A percentile compares a stretch with the other conserved stretches of the same genome.
phyloP scores from a whole-genome alignment of 2,113 vertebrate species.

The Cryptotis parvus region DNA sequence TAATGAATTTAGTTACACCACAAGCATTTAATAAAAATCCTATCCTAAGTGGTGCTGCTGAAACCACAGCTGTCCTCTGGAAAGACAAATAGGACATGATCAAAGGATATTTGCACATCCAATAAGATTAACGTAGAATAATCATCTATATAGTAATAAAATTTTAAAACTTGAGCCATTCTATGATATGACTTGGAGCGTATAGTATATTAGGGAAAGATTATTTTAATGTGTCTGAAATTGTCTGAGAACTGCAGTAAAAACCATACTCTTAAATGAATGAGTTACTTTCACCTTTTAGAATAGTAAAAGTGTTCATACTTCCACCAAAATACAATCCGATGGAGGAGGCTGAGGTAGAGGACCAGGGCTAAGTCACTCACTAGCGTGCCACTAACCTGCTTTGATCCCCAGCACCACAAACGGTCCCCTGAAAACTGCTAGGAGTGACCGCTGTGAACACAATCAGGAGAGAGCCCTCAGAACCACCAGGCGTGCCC shows the following conservation, averaged over 20 bases:
- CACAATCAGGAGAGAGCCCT: too few relatives aligned
- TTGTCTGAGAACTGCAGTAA: background rate
- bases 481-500: too few relatives aligned
- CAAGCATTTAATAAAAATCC: conserved; percentile 26
- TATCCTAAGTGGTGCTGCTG: conserved; percentile 1
- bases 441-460: too few relatives aligned
- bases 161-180: conserved; percentile 22
- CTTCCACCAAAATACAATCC: background rate
- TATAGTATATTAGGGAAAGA: background rate
- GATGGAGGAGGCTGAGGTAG: too few relatives aligned
- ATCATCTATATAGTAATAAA: background rate
- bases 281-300: background rate
- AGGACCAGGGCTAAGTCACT: too few relatives aligned
- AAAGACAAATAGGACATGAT: background rate
- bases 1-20: conserved; percentile 51
- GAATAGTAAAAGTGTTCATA: too few relatives aligned
- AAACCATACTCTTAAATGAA: conserved; percentile 17
- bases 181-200: background rate
- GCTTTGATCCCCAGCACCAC: too few relatives aligned
- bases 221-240: conserved; percentile 24
- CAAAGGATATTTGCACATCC: background rate
- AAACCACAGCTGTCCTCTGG: background rate
- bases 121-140: conserved; percentile 17
- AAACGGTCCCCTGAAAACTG: too few relatives aligned
- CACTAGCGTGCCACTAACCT: too few relatives aligned